Percentiles rank a stretch among this genome's conserved stretches.
These are phyloP conservation scores for Lepidocyrtinus sp. DNA, from an alignment of 2,888 invertebrate genomes.

Conservation along the genomic window DNA sequence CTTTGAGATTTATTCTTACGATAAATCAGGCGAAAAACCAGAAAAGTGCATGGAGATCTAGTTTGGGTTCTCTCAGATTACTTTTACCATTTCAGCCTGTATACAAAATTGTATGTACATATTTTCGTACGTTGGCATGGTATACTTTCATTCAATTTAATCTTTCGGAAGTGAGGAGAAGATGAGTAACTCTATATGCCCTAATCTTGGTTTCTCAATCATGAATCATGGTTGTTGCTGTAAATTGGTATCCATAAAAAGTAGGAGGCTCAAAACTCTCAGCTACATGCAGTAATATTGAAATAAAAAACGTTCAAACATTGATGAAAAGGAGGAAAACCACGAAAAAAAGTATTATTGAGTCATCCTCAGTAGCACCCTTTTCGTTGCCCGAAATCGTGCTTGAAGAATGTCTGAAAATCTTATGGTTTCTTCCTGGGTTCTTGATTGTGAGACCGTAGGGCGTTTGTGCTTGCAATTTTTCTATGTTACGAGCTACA, in stretches of 20 bases:
- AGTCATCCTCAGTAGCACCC: constrained; percentile 21
- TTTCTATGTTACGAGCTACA: no score
- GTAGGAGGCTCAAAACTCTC: not conserved
- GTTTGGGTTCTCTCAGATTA: not conserved
- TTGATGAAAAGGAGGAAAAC: constrained; percentile 26
- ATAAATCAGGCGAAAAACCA: constrained; percentile 45
- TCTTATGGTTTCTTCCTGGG: constrained; percentile 12
- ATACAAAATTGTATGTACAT: not conserved
- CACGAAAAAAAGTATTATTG: constrained; percentile 41
- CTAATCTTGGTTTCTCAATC: constrained; percentile 50
- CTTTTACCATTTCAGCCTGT: not conserved
- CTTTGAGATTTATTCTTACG: constrained; percentile 46
- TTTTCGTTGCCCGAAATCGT: not conserved
- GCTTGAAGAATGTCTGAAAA: constrained; percentile 35
- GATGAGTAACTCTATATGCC: not conserved
- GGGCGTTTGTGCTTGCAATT: constrained; percentile 6
- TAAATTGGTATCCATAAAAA: not conserved
- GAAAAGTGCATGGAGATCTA: constrained; percentile 1
- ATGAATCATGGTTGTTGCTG: constrained; percentile 30
- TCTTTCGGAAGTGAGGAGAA: no score
- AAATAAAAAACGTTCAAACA: not conserved
- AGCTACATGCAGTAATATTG: not conserved
- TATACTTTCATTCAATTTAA: no score
- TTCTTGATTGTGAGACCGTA: constrained; percentile 34
- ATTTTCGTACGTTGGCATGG: not conserved